phyloP scores from a whole-genome alignment of 2,797 vertebrate species.

The Phylloscopus collybita region DNA sequence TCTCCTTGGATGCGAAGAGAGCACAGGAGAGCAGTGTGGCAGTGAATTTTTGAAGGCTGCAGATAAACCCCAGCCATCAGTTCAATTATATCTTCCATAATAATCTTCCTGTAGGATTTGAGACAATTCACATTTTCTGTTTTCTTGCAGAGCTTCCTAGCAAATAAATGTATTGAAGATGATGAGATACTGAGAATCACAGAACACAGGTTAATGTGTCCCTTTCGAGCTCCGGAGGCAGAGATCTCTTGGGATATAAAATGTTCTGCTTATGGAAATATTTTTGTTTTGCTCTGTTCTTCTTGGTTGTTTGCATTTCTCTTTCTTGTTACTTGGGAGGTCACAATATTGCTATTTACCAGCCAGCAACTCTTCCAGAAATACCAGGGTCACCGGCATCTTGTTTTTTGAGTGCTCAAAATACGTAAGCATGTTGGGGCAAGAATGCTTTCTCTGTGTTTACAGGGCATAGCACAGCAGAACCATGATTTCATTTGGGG shows the following conservation, averaged over 20 bases:
- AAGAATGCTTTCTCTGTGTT: conserved; percentile 22
- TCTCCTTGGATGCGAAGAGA: not conserved
- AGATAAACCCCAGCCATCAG: not conserved
- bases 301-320: conserved; percentile 50
- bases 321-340: conserved; percentile 34
- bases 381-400: conserved; percentile 10
- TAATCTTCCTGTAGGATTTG: not conserved
- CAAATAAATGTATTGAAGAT: not conserved
- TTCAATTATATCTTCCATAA: not conserved
- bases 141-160: not conserved
- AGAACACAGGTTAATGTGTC: not conserved
- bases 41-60: not conserved
- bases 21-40: not conserved
- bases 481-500: not conserved
- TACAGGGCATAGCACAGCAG: not conserved
- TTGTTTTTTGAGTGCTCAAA: conserved; percentile 19
- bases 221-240: not conserved
- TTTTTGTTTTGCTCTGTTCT: conserved; percentile 47
- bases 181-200: not conserved
- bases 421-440: not conserved
- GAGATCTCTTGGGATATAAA: not conserved
- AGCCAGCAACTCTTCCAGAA: conserved; percentile 42
- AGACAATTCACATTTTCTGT: not conserved
- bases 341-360: conserved; percentile 28
- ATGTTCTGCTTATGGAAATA: conserved; percentile 35